Conservation (phyloP, 2,888 invertebrate genomes). For the Abrostola triplasia region DNA sequence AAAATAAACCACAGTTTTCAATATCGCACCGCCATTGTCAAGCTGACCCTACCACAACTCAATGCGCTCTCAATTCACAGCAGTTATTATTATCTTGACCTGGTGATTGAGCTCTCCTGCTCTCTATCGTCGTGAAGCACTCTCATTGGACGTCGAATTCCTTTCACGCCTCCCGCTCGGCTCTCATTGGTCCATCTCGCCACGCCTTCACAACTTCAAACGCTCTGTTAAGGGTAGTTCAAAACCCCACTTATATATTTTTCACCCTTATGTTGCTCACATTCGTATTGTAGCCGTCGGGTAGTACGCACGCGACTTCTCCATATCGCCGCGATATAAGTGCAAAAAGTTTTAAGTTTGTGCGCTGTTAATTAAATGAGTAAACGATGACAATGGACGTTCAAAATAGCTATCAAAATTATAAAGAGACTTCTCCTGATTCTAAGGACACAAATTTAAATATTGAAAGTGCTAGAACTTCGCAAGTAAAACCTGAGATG, state of each 20-base stretch:
- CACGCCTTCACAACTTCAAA: constrained; percentile 81
- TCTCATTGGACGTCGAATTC: constrained; percentile 75
- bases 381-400: constrained; percentile 92
- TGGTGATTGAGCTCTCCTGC: constrained; percentile 87
- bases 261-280: constrained; percentile 85
- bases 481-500: constrained; percentile 79
- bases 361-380: constrained; percentile 79
- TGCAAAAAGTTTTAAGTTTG: constrained; percentile 81
- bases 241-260: constrained; percentile 87
- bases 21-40: constrained; percentile 80
- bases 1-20: constrained; percentile 73
- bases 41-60: constrained; percentile 86
- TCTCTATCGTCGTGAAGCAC: constrained; percentile 71
- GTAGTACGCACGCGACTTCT: constrained; percentile 82
- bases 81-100: constrained; percentile 88
- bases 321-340: constrained; percentile 78
- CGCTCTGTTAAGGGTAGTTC: constrained; percentile 83
- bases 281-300: constrained; percentile 81
- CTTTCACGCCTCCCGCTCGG: constrained; percentile 78
- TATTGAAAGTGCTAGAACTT: constrained; percentile 86
- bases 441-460: constrained; percentile 81
- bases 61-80: constrained; percentile 87
- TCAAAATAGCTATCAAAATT: constrained; percentile 86
- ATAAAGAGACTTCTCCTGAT: constrained; percentile 84
- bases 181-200: constrained; percentile 75